Conservation (phyloP, 1,140 invertebrate species). For the Cheumatopsyche charites region DNA sequence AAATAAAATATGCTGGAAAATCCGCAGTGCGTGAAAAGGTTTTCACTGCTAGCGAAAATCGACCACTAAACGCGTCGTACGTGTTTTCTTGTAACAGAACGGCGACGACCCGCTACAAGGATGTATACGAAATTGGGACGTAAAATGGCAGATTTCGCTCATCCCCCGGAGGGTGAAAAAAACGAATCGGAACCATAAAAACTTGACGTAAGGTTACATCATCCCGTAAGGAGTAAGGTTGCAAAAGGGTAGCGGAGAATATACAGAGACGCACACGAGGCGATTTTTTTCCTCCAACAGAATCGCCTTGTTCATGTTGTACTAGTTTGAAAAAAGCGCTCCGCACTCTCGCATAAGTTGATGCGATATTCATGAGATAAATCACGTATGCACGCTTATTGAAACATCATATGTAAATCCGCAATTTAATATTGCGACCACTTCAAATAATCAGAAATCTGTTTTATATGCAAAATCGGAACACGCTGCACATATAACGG, state of each 20-base stretch:
- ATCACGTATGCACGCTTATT: neutral
- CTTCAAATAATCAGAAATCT: too few relatives aligned
- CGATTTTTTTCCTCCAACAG: neutral
- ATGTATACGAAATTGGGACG: neutral
- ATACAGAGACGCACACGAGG: too few relatives aligned
- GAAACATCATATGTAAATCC: too few relatives aligned
- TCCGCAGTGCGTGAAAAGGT: neutral
- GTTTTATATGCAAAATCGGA: too few relatives aligned
- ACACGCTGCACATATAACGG: too few relatives aligned
- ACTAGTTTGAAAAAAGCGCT: neutral
- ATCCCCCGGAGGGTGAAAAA: neutral
- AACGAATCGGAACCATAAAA: conserved; percentile 16
- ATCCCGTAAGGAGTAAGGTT: too few relatives aligned
- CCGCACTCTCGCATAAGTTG: neutral
- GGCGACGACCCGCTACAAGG: neutral
- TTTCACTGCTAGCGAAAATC: conserved; percentile 1
- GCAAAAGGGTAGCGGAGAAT: too few relatives aligned
- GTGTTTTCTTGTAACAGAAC: neutral
- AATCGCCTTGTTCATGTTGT: conserved; percentile 7
- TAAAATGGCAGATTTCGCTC: conserved; percentile 6
- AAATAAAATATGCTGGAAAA: too few relatives aligned
- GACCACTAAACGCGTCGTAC: neutral
- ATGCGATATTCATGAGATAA: too few relatives aligned
- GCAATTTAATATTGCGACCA: too few relatives aligned
- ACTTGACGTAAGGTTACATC: neutral